phyloP scores from a whole-genome alignment of 2,888 invertebrate species.

The Zhuqinia jingwanae region DNA sequence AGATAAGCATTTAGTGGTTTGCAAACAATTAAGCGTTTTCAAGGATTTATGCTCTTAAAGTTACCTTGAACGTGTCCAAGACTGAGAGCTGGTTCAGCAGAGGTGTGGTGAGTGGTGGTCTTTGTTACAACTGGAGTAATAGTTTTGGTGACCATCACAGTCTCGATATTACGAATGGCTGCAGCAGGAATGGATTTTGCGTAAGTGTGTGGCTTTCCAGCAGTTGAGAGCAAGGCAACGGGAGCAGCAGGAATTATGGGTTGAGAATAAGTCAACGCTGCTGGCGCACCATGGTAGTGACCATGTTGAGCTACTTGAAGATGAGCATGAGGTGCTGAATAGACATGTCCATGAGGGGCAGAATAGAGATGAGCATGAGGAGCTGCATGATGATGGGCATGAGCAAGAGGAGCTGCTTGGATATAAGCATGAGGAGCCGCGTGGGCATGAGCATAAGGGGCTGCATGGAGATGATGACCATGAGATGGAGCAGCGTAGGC shows the following conservation, averaged over 20 bases:
- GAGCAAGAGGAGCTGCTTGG: no score
- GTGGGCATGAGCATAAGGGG: neutral
- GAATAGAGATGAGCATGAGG: conserved; percentile 29
- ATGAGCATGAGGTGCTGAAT: neutral
- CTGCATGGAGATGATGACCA: neutral
- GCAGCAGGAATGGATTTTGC: conserved; percentile 74
- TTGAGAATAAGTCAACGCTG: neutral
- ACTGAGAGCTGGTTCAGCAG: conserved; percentile 75
- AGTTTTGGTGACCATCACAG: conserved; percentile 77
- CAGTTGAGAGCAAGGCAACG: conserved; percentile 70
- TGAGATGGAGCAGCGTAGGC: conserved; percentile 6
- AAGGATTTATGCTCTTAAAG: neutral
- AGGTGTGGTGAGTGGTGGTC: conserved; percentile 75
- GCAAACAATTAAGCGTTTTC: neutral
- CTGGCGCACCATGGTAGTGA: no score
- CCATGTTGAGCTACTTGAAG: no score
- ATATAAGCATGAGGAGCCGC: conserved; percentile 1
- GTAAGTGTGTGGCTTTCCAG: conserved; percentile 70
- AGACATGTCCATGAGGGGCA: no score
- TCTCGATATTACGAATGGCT: conserved; percentile 77
- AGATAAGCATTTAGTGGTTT: neutral
- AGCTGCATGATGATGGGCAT: neutral
- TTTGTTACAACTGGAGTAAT: conserved; percentile 78
- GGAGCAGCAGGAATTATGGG: conserved; percentile 58
- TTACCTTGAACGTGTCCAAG: conserved; percentile 78